Conservation (phyloP, 2,888 invertebrate genomes). For the Cantharis flavilabris region DNA sequence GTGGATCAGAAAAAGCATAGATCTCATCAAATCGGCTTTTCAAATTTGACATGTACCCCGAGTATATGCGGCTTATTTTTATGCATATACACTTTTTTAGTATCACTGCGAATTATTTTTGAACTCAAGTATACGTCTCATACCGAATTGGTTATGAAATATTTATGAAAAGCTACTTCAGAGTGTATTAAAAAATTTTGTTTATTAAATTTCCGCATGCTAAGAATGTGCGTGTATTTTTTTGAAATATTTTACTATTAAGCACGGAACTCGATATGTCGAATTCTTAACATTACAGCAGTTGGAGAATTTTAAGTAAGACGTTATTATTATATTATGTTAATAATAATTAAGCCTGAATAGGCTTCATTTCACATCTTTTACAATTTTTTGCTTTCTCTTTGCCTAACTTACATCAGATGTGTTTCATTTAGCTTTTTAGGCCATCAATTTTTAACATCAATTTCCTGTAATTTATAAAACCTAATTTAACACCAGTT, state of each 20-base stretch:
- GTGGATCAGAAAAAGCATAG: slow-evolving; percentile 52
- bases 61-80: slow-evolving; percentile 51
- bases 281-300: not conserved
- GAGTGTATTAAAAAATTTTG: not conserved
- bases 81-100: slow-evolving; percentile 35
- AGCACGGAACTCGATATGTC: not conserved
- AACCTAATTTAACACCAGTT: not conserved
- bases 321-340: not conserved
- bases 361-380: not conserved
- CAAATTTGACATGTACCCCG: slow-evolving; percentile 55
- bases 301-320: not conserved
- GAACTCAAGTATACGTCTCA: not conserved
- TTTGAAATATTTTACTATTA: not conserved
- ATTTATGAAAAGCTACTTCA: not conserved
- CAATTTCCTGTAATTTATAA: not conserved
- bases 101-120: slow-evolving; percentile 17
- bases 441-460: not conserved
- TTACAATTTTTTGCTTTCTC: not conserved
- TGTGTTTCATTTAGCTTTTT: not conserved
- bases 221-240: not conserved
- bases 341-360: not conserved
- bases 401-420: not conserved
- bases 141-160: not conserved
- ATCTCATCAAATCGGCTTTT: slow-evolving; percentile 56
- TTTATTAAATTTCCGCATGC: not conserved